Conservation (phyloP, 1,140 invertebrate genomes). For the Trissolcus basalis region DNA sequence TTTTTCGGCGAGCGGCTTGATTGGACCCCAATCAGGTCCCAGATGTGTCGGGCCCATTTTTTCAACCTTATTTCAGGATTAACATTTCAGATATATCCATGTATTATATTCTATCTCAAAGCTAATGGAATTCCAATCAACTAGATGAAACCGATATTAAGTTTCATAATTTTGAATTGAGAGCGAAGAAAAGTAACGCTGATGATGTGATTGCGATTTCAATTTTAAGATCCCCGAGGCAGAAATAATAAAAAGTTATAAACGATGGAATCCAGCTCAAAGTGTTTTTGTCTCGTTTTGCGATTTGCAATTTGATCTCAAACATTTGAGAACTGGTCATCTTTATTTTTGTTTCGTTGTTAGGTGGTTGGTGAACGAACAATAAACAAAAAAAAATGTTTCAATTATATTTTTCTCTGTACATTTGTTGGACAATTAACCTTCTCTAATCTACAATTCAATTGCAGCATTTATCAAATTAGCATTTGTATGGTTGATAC, state of each 20-base stretch:
- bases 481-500: not conserved
- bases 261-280: too few relatives aligned
- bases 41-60: not conserved
- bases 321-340: too few relatives aligned
- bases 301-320: too few relatives aligned
- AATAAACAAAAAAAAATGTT: too few relatives aligned
- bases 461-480: not conserved
- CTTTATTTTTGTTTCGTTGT: too few relatives aligned
- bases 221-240: not conserved
- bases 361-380: too few relatives aligned
- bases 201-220: conserved; percentile 8
- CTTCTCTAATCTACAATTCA: conserved; percentile 1
- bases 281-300: too few relatives aligned
- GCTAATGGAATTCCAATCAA: conserved; percentile 31
- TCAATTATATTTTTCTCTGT: too few relatives aligned
- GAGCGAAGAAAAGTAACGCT: not conserved
- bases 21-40: conserved; percentile 23
- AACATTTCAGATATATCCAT: too few relatives aligned
- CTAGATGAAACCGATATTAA: conserved; percentile 13
- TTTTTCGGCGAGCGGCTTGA: conserved; percentile 49
- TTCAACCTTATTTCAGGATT: conserved; percentile 40
- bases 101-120: conserved; percentile 8
- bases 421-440: not conserved
- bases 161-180: conserved; percentile 20
- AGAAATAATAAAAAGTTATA: too few relatives aligned